A percentile compares a stretch with the other conserved stretches of the same genome.
phyloP scores from a whole-genome alignment of 2,113 vertebrate species.

The Natator depressus region DNA sequence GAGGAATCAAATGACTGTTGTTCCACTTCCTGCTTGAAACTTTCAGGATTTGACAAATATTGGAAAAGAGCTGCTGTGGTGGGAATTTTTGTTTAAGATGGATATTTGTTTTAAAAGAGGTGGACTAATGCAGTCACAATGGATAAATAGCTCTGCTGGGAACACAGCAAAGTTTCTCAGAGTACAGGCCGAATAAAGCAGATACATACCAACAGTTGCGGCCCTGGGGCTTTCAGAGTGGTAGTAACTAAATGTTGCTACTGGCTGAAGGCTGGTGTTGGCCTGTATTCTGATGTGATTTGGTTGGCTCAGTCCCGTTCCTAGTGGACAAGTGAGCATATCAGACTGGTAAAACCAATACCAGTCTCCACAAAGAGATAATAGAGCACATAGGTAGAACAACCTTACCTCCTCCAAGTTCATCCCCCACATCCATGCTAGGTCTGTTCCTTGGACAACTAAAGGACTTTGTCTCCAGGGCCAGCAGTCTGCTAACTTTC shows the following conservation, averaged over 20 bases:
- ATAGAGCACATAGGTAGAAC: background rate
- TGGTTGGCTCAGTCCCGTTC: background rate
- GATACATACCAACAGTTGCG: background rate
- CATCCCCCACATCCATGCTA: background rate
- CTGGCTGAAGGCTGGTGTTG: no score
- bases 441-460: background rate
- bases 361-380: no score
- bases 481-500: no score
- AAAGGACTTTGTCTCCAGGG: background rate
- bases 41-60: background rate
- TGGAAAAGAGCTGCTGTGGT: background rate
- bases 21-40: background rate
- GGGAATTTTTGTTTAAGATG: background rate
- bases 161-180: background rate
- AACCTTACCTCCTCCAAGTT: background rate
- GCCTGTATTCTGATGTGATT: background rate
- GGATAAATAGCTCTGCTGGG: background rate
- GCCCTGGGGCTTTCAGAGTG: background rate
- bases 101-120: background rate
- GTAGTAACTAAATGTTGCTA: background rate
- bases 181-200: background rate
- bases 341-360: background rate
- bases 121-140: background rate
- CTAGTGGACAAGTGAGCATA: background rate
- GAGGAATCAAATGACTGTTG: background rate